A percentile compares a stretch with the other conserved stretches of the same genome.
Conservation (phyloP, 2,113 vertebrate genomes). For the Sturnus vulgaris region DNA sequence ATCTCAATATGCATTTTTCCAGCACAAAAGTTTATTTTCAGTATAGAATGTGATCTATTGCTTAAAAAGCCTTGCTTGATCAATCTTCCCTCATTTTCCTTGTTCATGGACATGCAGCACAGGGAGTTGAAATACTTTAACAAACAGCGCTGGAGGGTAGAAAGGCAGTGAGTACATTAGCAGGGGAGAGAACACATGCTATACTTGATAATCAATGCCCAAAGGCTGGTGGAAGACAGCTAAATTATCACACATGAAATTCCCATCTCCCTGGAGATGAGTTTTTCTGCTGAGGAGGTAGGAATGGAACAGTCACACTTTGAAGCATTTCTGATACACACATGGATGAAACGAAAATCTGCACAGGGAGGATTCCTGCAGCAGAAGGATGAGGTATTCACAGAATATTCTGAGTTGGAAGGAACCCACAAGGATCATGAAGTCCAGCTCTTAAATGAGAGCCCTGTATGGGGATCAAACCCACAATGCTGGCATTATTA, state of each 20-base stretch:
- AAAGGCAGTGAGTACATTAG: neutral
- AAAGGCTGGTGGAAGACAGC: neutral
- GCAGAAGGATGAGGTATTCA: neutral
- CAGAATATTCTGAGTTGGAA: neutral
- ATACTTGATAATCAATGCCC: neutral
- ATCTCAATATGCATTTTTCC: neutral
- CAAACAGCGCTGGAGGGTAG: neutral
- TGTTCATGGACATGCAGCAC: neutral
- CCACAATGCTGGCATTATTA: fast-evolving
- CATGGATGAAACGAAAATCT: neutral
- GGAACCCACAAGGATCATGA: neutral
- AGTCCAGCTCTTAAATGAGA: neutral
- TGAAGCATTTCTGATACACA: neutral
- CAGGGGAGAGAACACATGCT: neutral
- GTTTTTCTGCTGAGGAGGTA: neutral
- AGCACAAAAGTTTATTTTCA: neutral
- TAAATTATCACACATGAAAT: neutral
- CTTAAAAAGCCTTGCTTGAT: neutral
- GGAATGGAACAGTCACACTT: neutral
- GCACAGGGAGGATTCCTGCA: neutral
- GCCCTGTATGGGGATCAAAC: neutral
- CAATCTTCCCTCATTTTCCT: neutral
- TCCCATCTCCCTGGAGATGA: neutral
- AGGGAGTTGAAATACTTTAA: neutral
- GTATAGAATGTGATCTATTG: neutral